phyloP scores from a whole-genome alignment of 2,113 vertebrate genomes.

The Sphyrna mokarran region DNA sequence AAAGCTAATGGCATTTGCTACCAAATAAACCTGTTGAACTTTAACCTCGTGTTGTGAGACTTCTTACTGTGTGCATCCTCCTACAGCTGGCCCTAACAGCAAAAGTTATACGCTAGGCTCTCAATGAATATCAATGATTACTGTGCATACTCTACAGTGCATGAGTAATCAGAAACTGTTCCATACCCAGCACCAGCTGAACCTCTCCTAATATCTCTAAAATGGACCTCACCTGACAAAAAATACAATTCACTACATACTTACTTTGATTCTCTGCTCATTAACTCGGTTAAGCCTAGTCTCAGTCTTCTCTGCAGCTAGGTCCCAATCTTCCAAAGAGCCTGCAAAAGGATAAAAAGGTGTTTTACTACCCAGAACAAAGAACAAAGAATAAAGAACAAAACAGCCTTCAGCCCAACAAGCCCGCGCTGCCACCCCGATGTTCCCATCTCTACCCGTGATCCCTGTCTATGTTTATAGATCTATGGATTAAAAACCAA shows the following conservation, averaged over 20 bases:
- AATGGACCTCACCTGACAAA: background rate
- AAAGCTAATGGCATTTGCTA: too few species aligned
- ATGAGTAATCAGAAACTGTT: background rate
- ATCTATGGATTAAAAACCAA: too few species aligned
- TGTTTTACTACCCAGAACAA: background rate
- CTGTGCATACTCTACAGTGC: background rate
- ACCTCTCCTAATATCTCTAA: background rate
- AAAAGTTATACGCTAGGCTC: background rate
- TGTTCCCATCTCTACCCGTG: too few species aligned
- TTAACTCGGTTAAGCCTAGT: constrained; percentile 74
- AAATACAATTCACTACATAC: background rate
- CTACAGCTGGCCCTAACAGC: background rate
- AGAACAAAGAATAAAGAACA: too few species aligned
- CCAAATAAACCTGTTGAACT: too few species aligned
- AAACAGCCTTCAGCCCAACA: too few species aligned
- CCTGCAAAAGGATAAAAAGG: constrained; percentile 53
- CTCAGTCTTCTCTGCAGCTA: constrained; percentile 84
- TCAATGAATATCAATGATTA: background rate
- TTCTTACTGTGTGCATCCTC: background rate
- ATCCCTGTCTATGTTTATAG: too few species aligned
- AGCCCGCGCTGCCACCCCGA: too few species aligned
- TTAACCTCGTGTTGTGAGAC: too few species aligned
- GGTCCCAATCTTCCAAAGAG: constrained; percentile 88
- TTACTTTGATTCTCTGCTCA: constrained; percentile 82
- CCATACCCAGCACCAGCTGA: background rate